A percentile compares a stretch with the other conserved stretches of the same genome.
phyloP scores from a whole-genome alignment of 2,797 vertebrate species.

The Sciurus vulgaris region DNA sequence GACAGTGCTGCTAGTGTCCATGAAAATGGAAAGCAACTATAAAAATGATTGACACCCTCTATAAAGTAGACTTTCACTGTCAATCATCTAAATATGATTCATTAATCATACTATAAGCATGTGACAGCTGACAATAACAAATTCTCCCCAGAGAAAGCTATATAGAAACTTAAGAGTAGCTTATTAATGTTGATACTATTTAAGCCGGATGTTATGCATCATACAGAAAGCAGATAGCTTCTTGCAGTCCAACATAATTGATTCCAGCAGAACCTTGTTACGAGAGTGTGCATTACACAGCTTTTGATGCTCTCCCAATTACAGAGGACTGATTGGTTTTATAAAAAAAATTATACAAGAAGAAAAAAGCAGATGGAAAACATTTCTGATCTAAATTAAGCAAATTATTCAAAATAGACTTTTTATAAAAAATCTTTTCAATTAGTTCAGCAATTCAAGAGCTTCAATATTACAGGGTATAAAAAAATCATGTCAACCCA shows the following conservation, averaged over 20 bases:
- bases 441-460: background rate
- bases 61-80: conserved; percentile 81
- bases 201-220: conserved; percentile 49
- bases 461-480: background rate
- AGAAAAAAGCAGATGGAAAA: background rate
- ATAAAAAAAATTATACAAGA: conserved; percentile 24
- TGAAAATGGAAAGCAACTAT: conserved; percentile 79
- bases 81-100: conserved; percentile 78
- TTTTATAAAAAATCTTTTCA: background rate
- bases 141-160: conserved; percentile 78
- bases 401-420: conserved; percentile 52
- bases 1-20: conserved; percentile 57
- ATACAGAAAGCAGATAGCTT: conserved; percentile 59
- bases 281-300: background rate
- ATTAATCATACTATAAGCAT: conserved; percentile 82
- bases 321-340: conserved; percentile 57
- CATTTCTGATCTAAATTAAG: conserved; percentile 49
- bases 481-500: background rate
- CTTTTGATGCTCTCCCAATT: conserved; percentile 58
- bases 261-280: conserved; percentile 69
- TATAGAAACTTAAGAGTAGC: conserved; percentile 71
- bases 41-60: conserved; percentile 73
- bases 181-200: conserved; percentile 77
- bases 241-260: conserved; percentile 62
- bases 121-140: conserved; percentile 79